These are phyloP conservation scores for Temnothorax ravouxi DNA, from an alignment of 2,888 invertebrate species.

Conservation along the genomic window DNA sequence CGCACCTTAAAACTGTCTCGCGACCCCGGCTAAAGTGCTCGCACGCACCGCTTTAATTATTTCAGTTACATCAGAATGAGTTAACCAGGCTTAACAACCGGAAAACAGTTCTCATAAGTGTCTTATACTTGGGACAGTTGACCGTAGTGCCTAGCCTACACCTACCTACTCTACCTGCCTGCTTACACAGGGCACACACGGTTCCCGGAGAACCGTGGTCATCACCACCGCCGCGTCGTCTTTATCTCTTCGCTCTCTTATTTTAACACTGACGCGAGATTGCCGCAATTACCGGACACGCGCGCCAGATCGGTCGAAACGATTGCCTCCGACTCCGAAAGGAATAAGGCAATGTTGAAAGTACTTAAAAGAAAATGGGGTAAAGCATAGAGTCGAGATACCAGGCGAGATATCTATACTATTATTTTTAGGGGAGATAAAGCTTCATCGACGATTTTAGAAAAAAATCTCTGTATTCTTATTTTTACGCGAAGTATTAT, in stretches of 20 bases:
- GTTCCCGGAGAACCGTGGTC: conserved; percentile 55
- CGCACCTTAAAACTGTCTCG: conserved; percentile 65
- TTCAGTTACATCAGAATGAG: conserved; percentile 74
- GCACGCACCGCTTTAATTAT: conserved; percentile 76
- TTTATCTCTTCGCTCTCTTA: conserved; percentile 46
- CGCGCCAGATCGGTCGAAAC: not conserved
- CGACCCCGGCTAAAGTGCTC: conserved; percentile 54
- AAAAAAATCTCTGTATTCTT: not conserved
- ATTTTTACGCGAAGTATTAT: not conserved
- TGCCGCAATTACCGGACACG: not conserved
- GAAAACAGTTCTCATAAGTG: conserved; percentile 70
- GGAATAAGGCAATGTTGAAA: not conserved
- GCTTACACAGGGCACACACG: conserved; percentile 9
- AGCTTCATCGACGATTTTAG: not conserved
- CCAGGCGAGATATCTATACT: too few relatives aligned
- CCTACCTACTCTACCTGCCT: conserved; percentile 8
- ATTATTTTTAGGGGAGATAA: not conserved
- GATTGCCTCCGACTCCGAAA: not conserved
- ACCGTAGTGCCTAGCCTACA: not conserved
- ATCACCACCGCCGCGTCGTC: conserved; percentile 35
- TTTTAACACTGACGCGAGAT: conserved; percentile 32
- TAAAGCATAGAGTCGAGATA: not conserved
- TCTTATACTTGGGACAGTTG: conserved; percentile 69
- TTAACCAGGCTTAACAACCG: conserved; percentile 72
- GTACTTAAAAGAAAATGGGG: not conserved